Evolutionary conservation across 2,888 invertebrate genomes (phyloP).

Genomic region (Osedax fenrisi): DNA sequence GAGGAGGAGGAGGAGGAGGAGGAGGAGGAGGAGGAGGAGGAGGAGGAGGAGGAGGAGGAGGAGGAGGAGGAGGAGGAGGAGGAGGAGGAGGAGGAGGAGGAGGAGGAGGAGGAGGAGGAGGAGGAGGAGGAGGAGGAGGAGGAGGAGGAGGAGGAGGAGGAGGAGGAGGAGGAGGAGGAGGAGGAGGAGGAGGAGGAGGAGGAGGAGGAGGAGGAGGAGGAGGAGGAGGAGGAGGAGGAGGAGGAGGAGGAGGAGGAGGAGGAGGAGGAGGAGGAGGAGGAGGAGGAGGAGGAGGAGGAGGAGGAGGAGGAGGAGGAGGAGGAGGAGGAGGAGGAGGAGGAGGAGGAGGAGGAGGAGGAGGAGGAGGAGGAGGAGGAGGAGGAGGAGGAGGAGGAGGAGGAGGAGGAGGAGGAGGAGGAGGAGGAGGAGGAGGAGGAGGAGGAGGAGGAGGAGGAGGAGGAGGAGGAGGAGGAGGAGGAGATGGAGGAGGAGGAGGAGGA

Average conservation of each 20-base stretch:
- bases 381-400: neutral
- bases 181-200: neutral
- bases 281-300: neutral
- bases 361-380: neutral
- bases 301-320: neutral
- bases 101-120: slow-evolving; percentile 10
- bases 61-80: neutral
- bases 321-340: neutral
- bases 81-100: neutral
- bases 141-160: slow-evolving; percentile 5
- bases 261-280: neutral
- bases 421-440: neutral
- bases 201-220: neutral
- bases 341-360: neutral
- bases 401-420: neutral
- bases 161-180: neutral
- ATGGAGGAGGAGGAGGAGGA: neutral
- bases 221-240: neutral
- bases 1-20: neutral
- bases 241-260: slow-evolving; percentile 6
- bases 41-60: neutral
- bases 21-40: neutral
- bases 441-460: neutral
- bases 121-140: slow-evolving; percentile 2
- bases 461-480: neutral